Base-by-base conservation (phyloP, 1,140 invertebrate genomes). In the Apis dorsata region DNA sequence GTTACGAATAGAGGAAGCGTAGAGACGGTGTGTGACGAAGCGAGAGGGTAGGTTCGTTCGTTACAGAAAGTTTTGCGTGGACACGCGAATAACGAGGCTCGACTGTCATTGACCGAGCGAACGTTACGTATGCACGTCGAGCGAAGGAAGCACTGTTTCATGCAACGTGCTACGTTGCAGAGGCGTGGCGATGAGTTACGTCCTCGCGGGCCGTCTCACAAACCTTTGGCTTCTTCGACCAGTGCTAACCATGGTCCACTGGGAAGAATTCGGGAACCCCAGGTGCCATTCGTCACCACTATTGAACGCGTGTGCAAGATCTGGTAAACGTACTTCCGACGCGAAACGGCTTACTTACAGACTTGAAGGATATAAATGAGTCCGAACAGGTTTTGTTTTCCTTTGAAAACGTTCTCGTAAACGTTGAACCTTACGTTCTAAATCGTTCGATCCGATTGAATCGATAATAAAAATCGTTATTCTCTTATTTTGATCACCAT, bases 101-200 rank as follows among this genome's bases (percentile, higher is more conserved):
- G 51, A 55, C 62, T 82, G 80, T 82, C 55, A 65, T 51, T 57
- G 62, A 11, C 21, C 55, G 44, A 49, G 65, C 80, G n/a, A 69
- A 24, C 65, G 80, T 82, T 82, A 82, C 80, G 80, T 82, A 82
- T 82, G 80, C 74, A 82, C 73, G 73, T 24, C 53, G 79, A 24
- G 62, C 53, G 57, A 66, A 82, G 80, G 80, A 82, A 82, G 80
- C 62, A 82, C 65, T 82, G 80, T 66, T 68, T 82, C 80, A 82
- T 82, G 80, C 80, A 77, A 82, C 74, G 80, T 69, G 80, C 73
- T 82, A 82, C 80, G 80, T 82, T 77, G 74, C 80, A 77, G 80
- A 82, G 80, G 80, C 80, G 80, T 82, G 80, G 80, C 80, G 80
- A 82, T 82, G 80, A 82, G 80, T 82, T 82, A 82, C 80, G 80